Evolutionary conservation across 2,797 vertebrate species (phyloP).

Genomic region (Platyrinchus mystaceus): DNA sequence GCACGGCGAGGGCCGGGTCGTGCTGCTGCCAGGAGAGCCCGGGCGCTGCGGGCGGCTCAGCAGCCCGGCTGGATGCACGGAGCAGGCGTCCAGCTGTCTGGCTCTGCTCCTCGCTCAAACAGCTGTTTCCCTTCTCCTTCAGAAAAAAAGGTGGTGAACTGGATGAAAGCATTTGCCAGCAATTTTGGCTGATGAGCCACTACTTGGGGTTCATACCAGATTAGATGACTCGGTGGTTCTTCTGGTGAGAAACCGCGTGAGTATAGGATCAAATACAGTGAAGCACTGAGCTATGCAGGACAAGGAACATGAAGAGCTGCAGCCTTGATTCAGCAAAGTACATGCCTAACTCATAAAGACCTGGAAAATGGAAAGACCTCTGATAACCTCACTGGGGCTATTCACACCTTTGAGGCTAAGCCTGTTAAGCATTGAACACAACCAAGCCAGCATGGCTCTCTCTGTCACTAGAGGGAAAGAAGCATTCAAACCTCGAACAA

Average conservation of each 20-base stretch:
- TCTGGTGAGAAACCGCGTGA: background rate
- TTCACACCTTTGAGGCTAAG: background rate
- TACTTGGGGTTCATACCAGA: conserved; percentile 44
- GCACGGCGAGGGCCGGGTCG: fast-evolving
- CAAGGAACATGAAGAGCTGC: background rate
- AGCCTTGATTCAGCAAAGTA: conserved; percentile 31
- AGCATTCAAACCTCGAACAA: background rate
- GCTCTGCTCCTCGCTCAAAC: conserved; percentile 31
- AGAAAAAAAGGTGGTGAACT: conserved; percentile 63
- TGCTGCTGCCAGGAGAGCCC: background rate
- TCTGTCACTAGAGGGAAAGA: background rate
- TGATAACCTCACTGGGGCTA: background rate
- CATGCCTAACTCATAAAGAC: background rate
- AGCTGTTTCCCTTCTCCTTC: conserved; percentile 59
- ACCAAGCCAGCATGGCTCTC: background rate
- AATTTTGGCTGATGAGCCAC: conserved; percentile 39
- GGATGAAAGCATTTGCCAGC: conserved; percentile 31
- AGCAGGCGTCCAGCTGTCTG: conserved; percentile 56
- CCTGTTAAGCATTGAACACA: background rate
- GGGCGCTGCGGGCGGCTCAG: background rate
- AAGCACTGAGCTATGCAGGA: background rate
- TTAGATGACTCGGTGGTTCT: conserved; percentile 54
- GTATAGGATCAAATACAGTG: background rate
- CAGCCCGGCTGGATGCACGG: background rate
- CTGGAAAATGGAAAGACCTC: background rate